Percentiles rank a stretch among this genome's conserved stretches.
These are phyloP conservation scores for Carollia perspicillata DNA, from an alignment of 2,113 vertebrate genomes.

Conservation along the genomic window DNA sequence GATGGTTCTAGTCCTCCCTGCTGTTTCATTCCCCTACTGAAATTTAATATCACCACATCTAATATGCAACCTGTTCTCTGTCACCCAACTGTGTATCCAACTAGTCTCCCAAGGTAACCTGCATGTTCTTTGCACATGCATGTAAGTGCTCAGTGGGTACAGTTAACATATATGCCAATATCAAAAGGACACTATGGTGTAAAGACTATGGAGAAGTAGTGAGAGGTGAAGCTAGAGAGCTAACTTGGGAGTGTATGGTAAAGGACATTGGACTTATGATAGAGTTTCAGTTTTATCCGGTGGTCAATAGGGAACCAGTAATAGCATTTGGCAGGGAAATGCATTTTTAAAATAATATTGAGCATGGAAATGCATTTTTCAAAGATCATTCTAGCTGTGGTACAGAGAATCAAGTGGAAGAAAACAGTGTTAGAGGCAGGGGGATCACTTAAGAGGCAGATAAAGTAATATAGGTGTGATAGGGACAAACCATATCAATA, in stretches of 20 bases:
- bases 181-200: not conserved
- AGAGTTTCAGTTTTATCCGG: not conserved
- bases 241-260: not conserved
- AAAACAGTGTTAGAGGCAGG: not conserved
- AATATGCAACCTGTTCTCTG: not conserved
- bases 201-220: not conserved
- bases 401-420: not conserved
- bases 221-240: not conserved
- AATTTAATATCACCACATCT: not conserved
- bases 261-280: not conserved
- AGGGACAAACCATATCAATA: not conserved
- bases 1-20: not conserved
- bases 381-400: not conserved
- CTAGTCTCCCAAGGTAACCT: not conserved
- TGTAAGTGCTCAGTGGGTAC: not conserved
- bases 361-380: not conserved
- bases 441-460: not conserved
- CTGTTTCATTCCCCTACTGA: slow-evolving; percentile 5
- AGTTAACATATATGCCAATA: not conserved
- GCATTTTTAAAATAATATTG: not conserved
- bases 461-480: not conserved
- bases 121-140: not conserved
- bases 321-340: not conserved
- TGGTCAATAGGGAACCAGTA: not conserved
- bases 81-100: not conserved